Evolutionary conservation across 2,888 invertebrate genomes (phyloP).

Genomic region (Chironomus riparius): DNA sequence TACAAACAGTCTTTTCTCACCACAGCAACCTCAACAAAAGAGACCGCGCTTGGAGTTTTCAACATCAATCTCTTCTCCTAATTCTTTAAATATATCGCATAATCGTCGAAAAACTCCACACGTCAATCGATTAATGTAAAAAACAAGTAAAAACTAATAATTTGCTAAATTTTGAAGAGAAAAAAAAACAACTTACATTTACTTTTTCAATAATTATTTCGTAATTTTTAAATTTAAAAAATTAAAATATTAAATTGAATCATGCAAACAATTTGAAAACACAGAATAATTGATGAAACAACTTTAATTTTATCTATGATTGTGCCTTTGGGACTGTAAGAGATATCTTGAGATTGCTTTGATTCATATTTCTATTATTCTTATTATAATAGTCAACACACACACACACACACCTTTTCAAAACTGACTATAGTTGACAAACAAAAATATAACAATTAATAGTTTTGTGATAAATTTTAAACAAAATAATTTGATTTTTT

Average conservation of each 20-base stretch:
- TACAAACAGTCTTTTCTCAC: conserved; percentile 34
- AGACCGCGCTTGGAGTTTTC: conserved; percentile 41
- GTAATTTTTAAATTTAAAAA: not conserved
- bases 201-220: not conserved
- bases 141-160: not conserved
- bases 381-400: too few species aligned
- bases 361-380: too few species aligned
- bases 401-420: too few species aligned
- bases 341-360: too few species aligned
- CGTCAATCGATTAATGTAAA: conserved; percentile 42
- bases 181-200: not conserved
- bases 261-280: not conserved
- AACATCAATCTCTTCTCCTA: conserved; percentile 42
- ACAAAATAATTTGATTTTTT: too few species aligned
- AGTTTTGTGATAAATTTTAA: too few species aligned
- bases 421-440: too few species aligned
- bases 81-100: conserved; percentile 45
- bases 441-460: too few species aligned
- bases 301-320: not conserved
- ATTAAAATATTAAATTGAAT: not conserved
- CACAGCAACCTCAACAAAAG: conserved; percentile 34
- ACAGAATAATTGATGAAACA: not conserved
- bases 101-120: conserved; percentile 55
- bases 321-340: not conserved
- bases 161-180: too few species aligned